Conservation (phyloP, 2,888 invertebrate species). For the Thymelicus sylvestris region DNA sequence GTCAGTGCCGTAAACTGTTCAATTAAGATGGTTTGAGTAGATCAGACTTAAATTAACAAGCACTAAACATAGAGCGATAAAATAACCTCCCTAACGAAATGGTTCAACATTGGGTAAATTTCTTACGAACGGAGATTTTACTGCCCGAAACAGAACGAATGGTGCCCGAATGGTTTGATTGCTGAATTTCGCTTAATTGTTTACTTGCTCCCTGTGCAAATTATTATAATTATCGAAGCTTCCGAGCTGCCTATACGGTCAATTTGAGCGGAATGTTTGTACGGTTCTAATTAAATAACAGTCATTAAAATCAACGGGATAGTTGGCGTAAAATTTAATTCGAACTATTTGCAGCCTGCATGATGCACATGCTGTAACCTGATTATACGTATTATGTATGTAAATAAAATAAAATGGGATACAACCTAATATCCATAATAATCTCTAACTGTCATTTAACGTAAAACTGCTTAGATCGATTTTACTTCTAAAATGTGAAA, state of each 20-base stretch:
- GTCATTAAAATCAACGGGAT: slow-evolving; percentile 37
- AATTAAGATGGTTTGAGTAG: slow-evolving; percentile 32
- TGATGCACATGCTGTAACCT: neutral
- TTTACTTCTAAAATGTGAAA: no score
- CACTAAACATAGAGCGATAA: slow-evolving; percentile 56
- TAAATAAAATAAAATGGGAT: neutral
- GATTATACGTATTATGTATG: neutral
- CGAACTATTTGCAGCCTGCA: slow-evolving; percentile 15
- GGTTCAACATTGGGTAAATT: slow-evolving; percentile 64
- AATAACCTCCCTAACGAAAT: slow-evolving; percentile 59
- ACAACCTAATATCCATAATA: neutral
- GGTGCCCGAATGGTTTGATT: slow-evolving; percentile 50
- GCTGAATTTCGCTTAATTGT: slow-evolving; percentile 67
- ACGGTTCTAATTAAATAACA: slow-evolving; percentile 36
- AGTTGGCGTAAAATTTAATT: slow-evolving; percentile 31
- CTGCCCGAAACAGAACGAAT: slow-evolving; percentile 47
- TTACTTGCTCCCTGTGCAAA: slow-evolving; percentile 56
- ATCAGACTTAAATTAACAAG: slow-evolving; percentile 55
- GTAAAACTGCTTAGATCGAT: no score
- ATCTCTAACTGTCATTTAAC: no score
- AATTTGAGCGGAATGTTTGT: slow-evolving; percentile 32
- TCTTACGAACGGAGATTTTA: slow-evolving; percentile 62
- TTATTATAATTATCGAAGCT: slow-evolving; percentile 55
- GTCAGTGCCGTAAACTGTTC: slow-evolving; percentile 5
- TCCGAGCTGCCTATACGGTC: slow-evolving; percentile 37